Conservation (phyloP, 2,113 vertebrate genomes). For the Artemisiospiza belli region DNA sequence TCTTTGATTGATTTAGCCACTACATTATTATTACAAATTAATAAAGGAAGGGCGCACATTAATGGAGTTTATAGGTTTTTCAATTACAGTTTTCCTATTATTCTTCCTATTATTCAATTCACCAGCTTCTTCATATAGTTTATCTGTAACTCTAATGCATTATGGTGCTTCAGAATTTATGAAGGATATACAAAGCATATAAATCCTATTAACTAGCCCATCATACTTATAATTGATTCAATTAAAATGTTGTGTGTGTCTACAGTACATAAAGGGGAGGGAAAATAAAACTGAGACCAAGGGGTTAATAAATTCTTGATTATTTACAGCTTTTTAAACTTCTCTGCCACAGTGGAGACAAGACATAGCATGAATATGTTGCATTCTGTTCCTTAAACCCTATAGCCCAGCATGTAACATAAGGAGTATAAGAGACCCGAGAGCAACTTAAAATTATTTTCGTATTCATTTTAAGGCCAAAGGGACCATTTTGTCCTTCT, state of each 20-base stretch:
- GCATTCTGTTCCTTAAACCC: not conserved
- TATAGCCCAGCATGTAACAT: not conserved
- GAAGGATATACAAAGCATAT: slow-evolving; percentile 63
- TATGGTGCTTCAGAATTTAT: slow-evolving; percentile 66
- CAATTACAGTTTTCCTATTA: slow-evolving; percentile 73
- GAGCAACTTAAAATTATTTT: not conserved
- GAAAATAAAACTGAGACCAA: slow-evolving; percentile 44
- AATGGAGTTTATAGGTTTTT: slow-evolving; percentile 73
- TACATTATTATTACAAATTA: slow-evolving; percentile 75
- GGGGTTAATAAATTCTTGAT: slow-evolving; percentile 64
- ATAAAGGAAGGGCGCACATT: slow-evolving; percentile 62
- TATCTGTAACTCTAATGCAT: slow-evolving; percentile 48
- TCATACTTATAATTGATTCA: slow-evolving; percentile 64
- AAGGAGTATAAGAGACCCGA: not conserved
- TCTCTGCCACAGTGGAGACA: slow-evolving; percentile 7
- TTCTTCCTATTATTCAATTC: slow-evolving; percentile 68
- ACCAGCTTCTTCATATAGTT: slow-evolving; percentile 59
- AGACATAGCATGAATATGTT: not conserved
- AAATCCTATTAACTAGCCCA: slow-evolving; percentile 71
- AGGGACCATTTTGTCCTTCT: not conserved
- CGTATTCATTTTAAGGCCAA: not conserved
- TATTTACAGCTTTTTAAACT: slow-evolving; percentile 64
- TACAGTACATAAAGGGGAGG: slow-evolving; percentile 46
- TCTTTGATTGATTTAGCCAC: slow-evolving; percentile 62
- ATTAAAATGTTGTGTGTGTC: slow-evolving; percentile 57